phyloP scores from a whole-genome alignment of 2,797 vertebrate species.

The Tachyglossus aculeatus region DNA sequence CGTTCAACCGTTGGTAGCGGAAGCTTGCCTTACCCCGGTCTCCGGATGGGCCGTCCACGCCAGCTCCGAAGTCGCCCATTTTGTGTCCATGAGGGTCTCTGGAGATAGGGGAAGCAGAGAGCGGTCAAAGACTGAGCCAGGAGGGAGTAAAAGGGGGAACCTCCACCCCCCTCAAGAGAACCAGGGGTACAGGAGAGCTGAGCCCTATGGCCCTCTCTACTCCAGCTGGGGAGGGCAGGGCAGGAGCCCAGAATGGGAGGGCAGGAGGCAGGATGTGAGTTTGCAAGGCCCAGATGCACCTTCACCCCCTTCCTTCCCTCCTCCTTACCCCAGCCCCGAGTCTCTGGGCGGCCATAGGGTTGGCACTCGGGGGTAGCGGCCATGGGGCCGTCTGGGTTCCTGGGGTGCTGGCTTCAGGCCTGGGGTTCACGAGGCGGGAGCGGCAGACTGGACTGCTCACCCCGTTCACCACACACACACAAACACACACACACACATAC shows the following conservation, averaged over 20 bases:
- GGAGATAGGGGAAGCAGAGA: slow-evolving; percentile 41
- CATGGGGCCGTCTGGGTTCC: not conserved
- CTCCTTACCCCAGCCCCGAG: not conserved
- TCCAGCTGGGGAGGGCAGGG: not conserved
- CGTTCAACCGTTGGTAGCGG: not conserved
- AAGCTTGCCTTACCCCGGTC: slow-evolving; percentile 86
- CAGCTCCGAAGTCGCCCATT: slow-evolving; percentile 96
- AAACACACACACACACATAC: no score
- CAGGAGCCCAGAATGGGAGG: not conserved
- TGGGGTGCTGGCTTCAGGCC: slow-evolving; percentile 38
- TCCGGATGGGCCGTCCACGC: slow-evolving; percentile 96
- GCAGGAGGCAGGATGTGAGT: not conserved
- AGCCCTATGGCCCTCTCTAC: not conserved
- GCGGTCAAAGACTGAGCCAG: slow-evolving; percentile 50
- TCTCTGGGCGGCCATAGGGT: not conserved
- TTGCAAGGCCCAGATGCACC: not conserved
- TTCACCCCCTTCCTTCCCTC: not conserved
- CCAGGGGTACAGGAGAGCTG: not conserved
- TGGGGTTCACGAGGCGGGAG: slow-evolving; percentile 63
- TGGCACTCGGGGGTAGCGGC: slow-evolving; percentile 1
- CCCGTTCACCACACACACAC: no score
- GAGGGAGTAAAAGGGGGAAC: slow-evolving; percentile 17
- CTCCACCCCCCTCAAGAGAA: not conserved
- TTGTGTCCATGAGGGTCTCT: slow-evolving; percentile 98
- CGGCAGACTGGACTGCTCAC: not conserved